These are phyloP conservation scores for Tigriopus japonicus DNA, from an alignment of 1,140 invertebrate species.

Conservation along the genomic window DNA sequence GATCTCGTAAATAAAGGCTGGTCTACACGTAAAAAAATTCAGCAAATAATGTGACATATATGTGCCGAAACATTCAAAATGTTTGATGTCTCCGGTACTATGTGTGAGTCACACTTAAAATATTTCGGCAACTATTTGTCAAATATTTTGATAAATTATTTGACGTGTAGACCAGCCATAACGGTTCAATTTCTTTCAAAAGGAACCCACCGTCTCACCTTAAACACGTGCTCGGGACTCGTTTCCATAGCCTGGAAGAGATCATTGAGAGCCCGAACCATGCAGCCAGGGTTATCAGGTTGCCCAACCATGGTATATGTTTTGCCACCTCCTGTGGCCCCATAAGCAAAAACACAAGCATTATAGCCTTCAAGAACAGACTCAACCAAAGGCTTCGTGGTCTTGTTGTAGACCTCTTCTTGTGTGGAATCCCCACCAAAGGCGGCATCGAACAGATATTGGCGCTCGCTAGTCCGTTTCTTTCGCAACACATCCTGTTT, in stretches of 20 bases:
- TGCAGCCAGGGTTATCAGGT: constrained; percentile 52
- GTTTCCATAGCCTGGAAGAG: constrained; percentile 46
- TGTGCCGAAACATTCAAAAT: too few species aligned
- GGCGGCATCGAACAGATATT: constrained; percentile 7
- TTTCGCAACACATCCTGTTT: constrained; percentile 2
- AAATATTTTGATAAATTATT: too few species aligned
- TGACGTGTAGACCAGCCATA: too few species aligned
- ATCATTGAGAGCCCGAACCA: constrained; percentile 64
- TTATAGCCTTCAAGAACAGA: constrained; percentile 39
- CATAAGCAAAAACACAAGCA: constrained; percentile 89
- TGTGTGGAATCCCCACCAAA: constrained; percentile 23
- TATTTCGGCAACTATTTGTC: too few species aligned
- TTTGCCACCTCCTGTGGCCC: constrained; percentile 76
- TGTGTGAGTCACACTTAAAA: too few species aligned
- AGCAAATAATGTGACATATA: too few species aligned
- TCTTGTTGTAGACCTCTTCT: constrained; percentile 64
- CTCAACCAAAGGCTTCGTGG: constrained; percentile 37
- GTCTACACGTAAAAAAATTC: too few species aligned
- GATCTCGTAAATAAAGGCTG: too few species aligned
- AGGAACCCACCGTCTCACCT: constrained; percentile 13
- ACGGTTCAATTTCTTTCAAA: too few species aligned
- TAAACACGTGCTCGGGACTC: constrained; percentile 23
- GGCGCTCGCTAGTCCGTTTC: constrained; percentile 3
- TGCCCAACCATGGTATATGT: constrained; percentile 64
- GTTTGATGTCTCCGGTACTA: too few species aligned